A percentile compares a stretch with the other conserved stretches of the same genome.
Conservation (phyloP, 2,113 vertebrate species). For the Xenopus borealis region DNA sequence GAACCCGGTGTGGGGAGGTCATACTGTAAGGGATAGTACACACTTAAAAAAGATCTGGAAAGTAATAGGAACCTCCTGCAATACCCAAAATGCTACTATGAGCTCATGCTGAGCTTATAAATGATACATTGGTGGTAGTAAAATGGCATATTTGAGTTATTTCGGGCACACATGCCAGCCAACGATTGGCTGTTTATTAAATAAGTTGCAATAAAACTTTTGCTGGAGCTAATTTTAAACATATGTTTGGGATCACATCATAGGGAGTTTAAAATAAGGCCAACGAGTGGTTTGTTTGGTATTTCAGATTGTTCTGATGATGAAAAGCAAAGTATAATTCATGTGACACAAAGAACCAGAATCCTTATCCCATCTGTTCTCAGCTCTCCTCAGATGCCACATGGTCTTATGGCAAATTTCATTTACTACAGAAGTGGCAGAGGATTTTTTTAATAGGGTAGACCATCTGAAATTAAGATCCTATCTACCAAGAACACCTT, state of each 20-base stretch:
- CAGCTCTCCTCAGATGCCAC: too few species aligned
- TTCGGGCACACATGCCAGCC: conserved; percentile 58
- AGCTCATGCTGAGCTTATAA: conserved; percentile 70
- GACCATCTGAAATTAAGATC: too few species aligned
- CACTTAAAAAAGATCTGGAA: conserved; percentile 66
- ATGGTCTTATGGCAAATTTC: too few species aligned
- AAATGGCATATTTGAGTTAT: conserved; percentile 70
- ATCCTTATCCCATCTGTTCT: too few species aligned
- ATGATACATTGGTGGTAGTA: conserved; percentile 61
- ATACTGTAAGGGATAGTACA: conserved; percentile 52
- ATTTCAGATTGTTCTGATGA: conserved; percentile 1
- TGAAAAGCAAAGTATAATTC: not conserved
- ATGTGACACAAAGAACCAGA: not conserved
- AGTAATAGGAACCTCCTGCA: conserved; percentile 68
- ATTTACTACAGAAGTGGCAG: too few species aligned
- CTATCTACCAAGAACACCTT: too few species aligned
- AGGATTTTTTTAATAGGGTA: too few species aligned
- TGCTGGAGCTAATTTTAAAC: conserved; percentile 28
- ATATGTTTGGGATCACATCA: conserved; percentile 34
- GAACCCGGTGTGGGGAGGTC: conserved; percentile 54
- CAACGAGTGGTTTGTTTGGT: not conserved
- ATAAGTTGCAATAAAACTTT: conserved; percentile 34
- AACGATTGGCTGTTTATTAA: conserved; percentile 30
- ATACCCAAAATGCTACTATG: conserved; percentile 67
- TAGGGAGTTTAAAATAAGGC: conserved; percentile 13